Percentiles rank a stretch among this genome's conserved stretches.
These are phyloP conservation scores for Agrilus cyanescens DNA, from an alignment of 2,888 invertebrate genomes.

Conservation along the genomic window DNA sequence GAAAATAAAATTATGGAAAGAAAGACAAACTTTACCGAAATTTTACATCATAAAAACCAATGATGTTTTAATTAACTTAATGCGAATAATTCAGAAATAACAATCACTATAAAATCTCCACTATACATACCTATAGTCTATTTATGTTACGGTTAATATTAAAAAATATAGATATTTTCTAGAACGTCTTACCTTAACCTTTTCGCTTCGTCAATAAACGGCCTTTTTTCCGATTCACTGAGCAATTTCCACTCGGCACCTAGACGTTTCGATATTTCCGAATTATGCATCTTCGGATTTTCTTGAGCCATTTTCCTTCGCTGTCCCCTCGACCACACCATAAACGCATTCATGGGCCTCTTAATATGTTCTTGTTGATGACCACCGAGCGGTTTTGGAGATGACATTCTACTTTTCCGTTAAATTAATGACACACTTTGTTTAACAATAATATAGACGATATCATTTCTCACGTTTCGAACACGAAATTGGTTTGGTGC, in stretches of 20 bases:
- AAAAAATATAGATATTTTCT: neutral
- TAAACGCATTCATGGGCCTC: conserved; percentile 71
- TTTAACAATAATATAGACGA: neutral
- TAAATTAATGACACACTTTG: neutral
- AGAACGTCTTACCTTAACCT: conserved; percentile 63
- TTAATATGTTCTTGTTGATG: conserved; percentile 53
- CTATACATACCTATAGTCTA: too few species aligned
- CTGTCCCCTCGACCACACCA: conserved; percentile 86
- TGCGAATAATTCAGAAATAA: too few species aligned
- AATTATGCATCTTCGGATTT: conserved; percentile 90
- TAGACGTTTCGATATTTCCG: conserved; percentile 77
- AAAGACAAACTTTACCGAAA: too few species aligned
- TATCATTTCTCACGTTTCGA: neutral
- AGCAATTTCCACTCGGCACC: conserved; percentile 84
- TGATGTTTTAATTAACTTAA: too few species aligned
- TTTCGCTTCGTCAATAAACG: conserved; percentile 86
- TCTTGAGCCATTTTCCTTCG: conserved; percentile 86
- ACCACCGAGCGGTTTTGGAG: conserved; percentile 24
- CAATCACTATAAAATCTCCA: too few species aligned
- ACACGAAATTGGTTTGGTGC: too few species aligned
- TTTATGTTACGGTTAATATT: neutral
- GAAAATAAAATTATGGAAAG: too few species aligned
- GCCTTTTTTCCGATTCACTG: conserved; percentile 74
- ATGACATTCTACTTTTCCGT: conserved; percentile 15
- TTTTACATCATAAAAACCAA: too few species aligned